phyloP scores from a whole-genome alignment of 2,113 vertebrate species.

The Cyanoramphus novaezelandiae region DNA sequence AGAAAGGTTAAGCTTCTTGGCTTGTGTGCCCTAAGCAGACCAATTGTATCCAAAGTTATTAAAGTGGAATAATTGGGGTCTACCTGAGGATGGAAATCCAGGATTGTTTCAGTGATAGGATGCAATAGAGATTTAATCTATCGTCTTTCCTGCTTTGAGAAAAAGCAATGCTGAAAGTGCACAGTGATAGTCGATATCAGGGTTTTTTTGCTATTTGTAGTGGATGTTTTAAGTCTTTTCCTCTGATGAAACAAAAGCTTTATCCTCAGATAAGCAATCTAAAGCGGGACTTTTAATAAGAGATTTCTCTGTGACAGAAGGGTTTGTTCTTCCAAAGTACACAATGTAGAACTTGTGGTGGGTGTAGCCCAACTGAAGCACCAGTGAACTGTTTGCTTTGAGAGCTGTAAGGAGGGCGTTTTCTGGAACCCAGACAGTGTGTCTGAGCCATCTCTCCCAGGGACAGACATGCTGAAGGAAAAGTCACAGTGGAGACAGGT shows the following conservation, averaged over 20 bases:
- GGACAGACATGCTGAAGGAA: neutral
- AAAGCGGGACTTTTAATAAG: neutral
- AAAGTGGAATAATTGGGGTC: neutral
- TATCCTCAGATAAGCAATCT: neutral
- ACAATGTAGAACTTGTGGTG: neutral
- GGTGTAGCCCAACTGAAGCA: neutral
- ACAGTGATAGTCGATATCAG: accelerated
- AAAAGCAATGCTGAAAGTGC: neutral
- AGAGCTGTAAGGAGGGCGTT: neutral
- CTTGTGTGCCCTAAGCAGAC: neutral
- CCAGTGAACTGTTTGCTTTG: neutral
- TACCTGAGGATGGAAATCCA: neutral
- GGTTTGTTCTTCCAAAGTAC: neutral
- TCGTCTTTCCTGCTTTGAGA: neutral
- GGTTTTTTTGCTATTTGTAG: neutral
- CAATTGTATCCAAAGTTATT: neutral
- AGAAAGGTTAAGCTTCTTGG: neutral
- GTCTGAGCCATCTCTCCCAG: neutral
- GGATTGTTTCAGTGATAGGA: neutral
- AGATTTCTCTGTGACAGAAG: neutral
- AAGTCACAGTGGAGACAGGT: neutral
- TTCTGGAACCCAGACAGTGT: neutral
- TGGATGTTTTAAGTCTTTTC: neutral
- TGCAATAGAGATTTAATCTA: neutral
- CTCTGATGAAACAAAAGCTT: neutral